Evolutionary conservation across 2,888 invertebrate genomes (phyloP).

Genomic region (Tanytarsus gracilentus): DNA sequence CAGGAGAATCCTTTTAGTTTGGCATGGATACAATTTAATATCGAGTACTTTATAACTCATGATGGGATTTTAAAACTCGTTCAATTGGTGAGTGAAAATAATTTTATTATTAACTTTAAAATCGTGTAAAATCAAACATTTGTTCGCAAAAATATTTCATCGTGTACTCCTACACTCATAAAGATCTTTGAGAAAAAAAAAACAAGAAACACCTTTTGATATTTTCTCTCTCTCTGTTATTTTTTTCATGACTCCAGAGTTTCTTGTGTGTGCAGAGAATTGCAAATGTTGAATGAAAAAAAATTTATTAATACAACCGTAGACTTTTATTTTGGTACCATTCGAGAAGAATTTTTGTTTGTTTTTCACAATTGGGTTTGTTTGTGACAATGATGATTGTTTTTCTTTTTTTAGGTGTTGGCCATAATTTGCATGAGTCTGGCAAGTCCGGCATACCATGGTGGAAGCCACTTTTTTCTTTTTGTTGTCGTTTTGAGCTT

Average conservation of each 20-base stretch:
- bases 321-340: too few species aligned
- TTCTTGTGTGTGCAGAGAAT: too few species aligned
- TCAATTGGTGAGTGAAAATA: conserved; percentile 73
- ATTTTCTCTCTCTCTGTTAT: neutral
- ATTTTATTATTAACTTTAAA: neutral
- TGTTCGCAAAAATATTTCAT: neutral
- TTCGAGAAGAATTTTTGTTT: neutral
- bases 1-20: conserved; percentile 36
- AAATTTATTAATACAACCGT: too few species aligned
- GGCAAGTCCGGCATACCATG: conserved; percentile 56
- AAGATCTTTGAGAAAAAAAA: neutral
- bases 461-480: conserved; percentile 70
- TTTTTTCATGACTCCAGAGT: too few species aligned
- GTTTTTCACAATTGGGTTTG: neutral
- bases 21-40: conserved; percentile 65
- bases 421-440: conserved; percentile 80
- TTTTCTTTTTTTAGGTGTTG: conserved; percentile 54
- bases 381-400: neutral
- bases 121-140: neutral
- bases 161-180: neutral
- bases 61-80: conserved; percentile 74
- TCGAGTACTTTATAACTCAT: conserved; percentile 68
- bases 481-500: conserved; percentile 76
- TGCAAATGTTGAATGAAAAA: neutral
- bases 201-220: neutral